Percentiles rank a stretch among this genome's conserved stretches.
phyloP scores from a whole-genome alignment of 2,797 vertebrate species.

The Morus bassanus region DNA sequence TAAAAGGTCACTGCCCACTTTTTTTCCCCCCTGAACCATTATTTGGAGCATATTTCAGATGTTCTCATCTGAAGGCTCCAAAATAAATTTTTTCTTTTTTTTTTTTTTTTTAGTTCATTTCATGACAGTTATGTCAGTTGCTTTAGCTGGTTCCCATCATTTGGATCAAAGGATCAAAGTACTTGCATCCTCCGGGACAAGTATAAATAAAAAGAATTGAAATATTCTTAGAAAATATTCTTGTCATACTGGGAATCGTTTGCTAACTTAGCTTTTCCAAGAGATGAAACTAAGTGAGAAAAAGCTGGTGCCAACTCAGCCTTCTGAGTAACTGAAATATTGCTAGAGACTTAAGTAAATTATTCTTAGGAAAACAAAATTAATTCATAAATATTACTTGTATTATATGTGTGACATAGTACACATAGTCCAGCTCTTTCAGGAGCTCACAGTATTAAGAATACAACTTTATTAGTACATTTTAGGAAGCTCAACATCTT shows the following conservation, averaged over 20 bases:
- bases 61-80: slow-evolving; percentile 17
- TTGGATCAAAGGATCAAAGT: slow-evolving; percentile 53
- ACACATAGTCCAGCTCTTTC: neutral
- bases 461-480: neutral
- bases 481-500: neutral
- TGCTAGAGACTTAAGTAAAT: neutral
- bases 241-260: slow-evolving; percentile 46
- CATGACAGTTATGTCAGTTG: slow-evolving; percentile 28
- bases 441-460: neutral
- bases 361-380: neutral
- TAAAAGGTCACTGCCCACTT: slow-evolving; percentile 8
- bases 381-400: neutral
- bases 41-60: slow-evolving; percentile 34
- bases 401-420: neutral
- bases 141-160: slow-evolving; percentile 59
- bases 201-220: slow-evolving; percentile 58
- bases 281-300: slow-evolving; percentile 17
- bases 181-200: slow-evolving; percentile 43
- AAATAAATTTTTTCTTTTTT: slow-evolving; percentile 23
- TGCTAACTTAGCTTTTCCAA: slow-evolving; percentile 10
- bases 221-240: slow-evolving; percentile 59
- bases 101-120: neutral
- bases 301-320: neutral
- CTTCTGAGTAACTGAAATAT: neutral
- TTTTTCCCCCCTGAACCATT: neutral